Percentiles rank a stretch among this genome's conserved stretches.
phyloP scores from a whole-genome alignment of 2,797 vertebrate genomes.

The Gallinago stenura region DNA sequence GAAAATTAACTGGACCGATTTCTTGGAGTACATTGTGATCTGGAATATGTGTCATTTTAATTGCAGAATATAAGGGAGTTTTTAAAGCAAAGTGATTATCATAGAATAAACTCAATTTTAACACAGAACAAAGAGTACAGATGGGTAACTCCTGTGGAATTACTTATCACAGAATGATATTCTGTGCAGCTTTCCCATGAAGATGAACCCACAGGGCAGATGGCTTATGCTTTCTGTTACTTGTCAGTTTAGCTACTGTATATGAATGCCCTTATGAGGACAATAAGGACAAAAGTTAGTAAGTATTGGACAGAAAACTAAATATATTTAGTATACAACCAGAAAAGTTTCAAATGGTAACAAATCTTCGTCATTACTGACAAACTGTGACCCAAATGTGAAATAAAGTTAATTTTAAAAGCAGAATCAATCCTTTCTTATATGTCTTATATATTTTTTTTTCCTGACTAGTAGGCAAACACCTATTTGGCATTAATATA shows the following conservation, averaged over 20 bases:
- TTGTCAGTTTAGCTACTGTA: not conserved
- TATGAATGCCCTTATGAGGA: not conserved
- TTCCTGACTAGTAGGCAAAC: not conserved
- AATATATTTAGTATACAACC: not conserved
- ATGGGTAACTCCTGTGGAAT: not conserved
- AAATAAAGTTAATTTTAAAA: not conserved
- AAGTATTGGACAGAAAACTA: not conserved
- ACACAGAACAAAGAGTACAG: not conserved
- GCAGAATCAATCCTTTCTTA: not conserved
- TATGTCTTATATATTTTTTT: not conserved
- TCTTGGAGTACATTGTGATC: not conserved
- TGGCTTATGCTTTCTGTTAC: not conserved
- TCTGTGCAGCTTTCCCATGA: not conserved
- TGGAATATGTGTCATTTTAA: not conserved
- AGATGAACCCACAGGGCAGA: not conserved
- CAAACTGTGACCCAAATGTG: not conserved
- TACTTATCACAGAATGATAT: not conserved
- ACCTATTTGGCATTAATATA: not conserved
- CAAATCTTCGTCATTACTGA: not conserved
- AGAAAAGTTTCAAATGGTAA: not conserved
- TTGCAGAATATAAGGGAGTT: not conserved
- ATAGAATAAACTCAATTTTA: not conserved
- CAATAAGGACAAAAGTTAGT: not conserved
- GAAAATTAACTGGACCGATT: not conserved
- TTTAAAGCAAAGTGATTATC: not conserved